Evolutionary conservation across 2,888 invertebrate species (phyloP).

Genomic region (Eristalinus sepulchralis): DNA sequence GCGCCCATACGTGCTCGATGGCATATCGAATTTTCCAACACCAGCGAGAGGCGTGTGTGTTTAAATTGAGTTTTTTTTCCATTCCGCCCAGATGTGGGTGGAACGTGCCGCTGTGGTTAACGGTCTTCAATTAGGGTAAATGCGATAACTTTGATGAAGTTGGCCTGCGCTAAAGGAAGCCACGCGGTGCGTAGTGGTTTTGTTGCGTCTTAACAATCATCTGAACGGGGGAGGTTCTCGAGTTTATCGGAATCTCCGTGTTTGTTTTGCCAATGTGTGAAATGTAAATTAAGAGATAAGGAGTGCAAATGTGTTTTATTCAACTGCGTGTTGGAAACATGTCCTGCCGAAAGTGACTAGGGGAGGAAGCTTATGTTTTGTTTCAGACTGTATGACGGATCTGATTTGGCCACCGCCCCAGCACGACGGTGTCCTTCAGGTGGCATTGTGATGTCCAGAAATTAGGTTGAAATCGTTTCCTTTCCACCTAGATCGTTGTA

Average conservation of each 20-base stretch:
- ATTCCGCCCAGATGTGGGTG: neutral
- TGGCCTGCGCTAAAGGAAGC: neutral
- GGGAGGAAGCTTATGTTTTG: no score
- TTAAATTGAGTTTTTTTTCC: slow-evolving; percentile 14
- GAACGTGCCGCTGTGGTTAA: slow-evolving; percentile 5
- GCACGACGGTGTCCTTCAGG: no score
- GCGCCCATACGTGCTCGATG: slow-evolving; percentile 31
- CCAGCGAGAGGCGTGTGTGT: neutral
- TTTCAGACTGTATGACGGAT: no score
- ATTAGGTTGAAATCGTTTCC: no score
- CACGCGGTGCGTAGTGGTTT: neutral
- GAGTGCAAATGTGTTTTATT: no score
- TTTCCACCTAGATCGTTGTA: no score
- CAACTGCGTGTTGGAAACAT: no score
- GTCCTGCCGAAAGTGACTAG: no score
- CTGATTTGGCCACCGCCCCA: no score
- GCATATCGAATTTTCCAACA: neutral
- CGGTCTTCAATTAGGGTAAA: neutral
- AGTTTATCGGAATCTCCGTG: neutral
- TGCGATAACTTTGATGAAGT: neutral
- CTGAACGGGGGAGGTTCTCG: neutral
- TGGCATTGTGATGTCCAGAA: no score
- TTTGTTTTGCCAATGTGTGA: no score
- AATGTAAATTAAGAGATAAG: no score
- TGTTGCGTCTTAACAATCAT: neutral